Percentiles rank a stretch among this genome's conserved stretches.
These are phyloP conservation scores for Odontothrips loti DNA, from an alignment of 2,888 invertebrate genomes.

Conservation along the genomic window DNA sequence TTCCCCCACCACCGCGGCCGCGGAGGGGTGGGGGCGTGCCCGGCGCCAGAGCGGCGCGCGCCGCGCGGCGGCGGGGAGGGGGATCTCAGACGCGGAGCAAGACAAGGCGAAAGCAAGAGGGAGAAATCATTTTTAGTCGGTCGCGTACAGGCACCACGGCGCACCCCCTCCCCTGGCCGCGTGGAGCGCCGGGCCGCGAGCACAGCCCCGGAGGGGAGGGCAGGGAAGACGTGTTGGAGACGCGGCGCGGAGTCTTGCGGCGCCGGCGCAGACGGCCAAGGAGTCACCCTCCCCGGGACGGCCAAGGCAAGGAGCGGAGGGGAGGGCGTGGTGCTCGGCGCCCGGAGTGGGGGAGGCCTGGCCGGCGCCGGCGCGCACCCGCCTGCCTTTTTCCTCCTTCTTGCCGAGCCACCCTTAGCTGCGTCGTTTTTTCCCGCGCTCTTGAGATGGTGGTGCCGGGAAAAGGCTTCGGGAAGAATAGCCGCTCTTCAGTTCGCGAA, in stretches of 20 bases:
- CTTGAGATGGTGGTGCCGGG: constrained; percentile 23
- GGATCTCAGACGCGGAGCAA: constrained; percentile 14
- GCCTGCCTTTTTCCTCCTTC: constrained; percentile 16
- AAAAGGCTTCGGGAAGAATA: constrained; percentile 24
- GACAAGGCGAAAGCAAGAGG: constrained; percentile 11
- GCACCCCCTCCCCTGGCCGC: constrained; percentile 11
- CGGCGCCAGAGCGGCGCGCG: constrained; percentile 15
- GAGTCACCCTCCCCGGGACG: not conserved
- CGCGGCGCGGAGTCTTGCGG: constrained; percentile 14
- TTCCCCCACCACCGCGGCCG: constrained; percentile 1
- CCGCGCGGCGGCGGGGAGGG: not conserved
- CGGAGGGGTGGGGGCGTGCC: constrained; percentile 2
- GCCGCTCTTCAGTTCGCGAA: constrained; percentile 24
- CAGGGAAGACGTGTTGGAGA: constrained; percentile 7
- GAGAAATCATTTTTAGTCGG: constrained; percentile 24
- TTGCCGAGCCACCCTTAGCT: constrained; percentile 15
- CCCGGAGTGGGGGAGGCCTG: not conserved
- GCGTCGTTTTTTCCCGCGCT: constrained; percentile 18
- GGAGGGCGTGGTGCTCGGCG: constrained; percentile 1
- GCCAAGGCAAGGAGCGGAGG: constrained; percentile 11
- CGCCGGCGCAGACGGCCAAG: constrained; percentile 20
- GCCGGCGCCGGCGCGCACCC: not conserved
- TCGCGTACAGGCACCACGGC: not conserved
- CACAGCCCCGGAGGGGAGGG: constrained; percentile 11
- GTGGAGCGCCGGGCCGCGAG: not conserved